Evolutionary conservation across 2,888 invertebrate species (phyloP), one percentile per base, ranked within the genome.

Genomic region (Bombylius major): DNA sequence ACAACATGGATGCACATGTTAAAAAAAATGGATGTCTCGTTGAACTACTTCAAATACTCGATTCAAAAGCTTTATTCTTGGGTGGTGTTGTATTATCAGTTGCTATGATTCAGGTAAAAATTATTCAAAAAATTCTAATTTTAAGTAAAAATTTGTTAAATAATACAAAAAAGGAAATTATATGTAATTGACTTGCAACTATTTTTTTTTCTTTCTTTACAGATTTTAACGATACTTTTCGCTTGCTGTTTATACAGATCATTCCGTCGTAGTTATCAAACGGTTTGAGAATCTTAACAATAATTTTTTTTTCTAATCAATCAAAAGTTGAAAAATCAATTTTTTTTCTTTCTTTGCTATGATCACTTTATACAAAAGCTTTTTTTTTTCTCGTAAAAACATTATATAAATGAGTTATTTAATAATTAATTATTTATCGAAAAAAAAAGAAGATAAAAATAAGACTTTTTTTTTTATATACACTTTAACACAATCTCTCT

Each of bases 161-260:
- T 23, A 14, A 42, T 31, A 45, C 6, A 5, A 23, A 45, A 31
- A 6, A n/a, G n/a, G 47, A 47, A 9, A 42, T 11, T 52, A 11
- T 42, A 11, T n/a, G n/a, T n/a, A n/a, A n/a, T 42, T 42, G 11
- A 11, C 5, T 32, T 5, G 47, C 44, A 45, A 23, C 34, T 46
- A 45, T 14, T 42, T 54, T 58, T 51, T 61, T 53, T 62, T 61
- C 62, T 65, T 60, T 34, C 48, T 52, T 68, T 83, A 61, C 79
- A 89, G 90, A 77, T 95, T 52, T 78, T 95, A 66, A 95, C 94
- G 51, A 87, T 95, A 55, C 78, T 91, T 61, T 94, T 93, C 72
- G 91, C 96, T 39, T 96, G 95, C 78, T 90, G 89, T 71, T 79
- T 97, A 74, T 94, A 91, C 63, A 85, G 92, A 68, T 89, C 92